Base-by-base conservation (phyloP, 1,140 invertebrate species). In the Cecropterus lyciades region DNA sequence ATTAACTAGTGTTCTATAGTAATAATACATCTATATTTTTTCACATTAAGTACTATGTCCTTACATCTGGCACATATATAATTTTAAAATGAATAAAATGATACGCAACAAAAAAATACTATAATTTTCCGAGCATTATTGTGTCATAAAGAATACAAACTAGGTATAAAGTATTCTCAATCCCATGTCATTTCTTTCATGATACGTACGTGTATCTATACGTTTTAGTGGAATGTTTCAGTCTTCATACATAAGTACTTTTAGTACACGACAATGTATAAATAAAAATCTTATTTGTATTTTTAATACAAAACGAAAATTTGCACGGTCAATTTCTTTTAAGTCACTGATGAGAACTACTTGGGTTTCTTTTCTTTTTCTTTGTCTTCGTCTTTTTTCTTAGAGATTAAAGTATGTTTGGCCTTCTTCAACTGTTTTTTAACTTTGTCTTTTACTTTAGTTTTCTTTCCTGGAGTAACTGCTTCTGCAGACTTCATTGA, bases 341-440 rank as follows among this genome's bases (percentile, higher is more conserved):
- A 30, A 57, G 55, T 57, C 20, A 48, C 17, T 51, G 11, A 3
- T 69, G 16, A 24, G 40, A 65, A 16, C 79, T 69, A 85, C 74
- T 89, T 89, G 0, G 82, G 60, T 77, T 83, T 89, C 62, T 84
- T 89, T 40, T 87, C 86, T 73, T 86, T 87, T 27, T 88, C 85
- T 80, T 90, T 89, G 13, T 83, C 85, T 16, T 89, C 87, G 40
- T 90, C 87, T 60, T 90, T 92, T 75, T 87, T 92, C 77, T 92
- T 92, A 4, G 84, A 64, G 27, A 88, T 88, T 24, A 90, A 70
- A 1, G 85, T 81, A 45, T 92, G 83, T 70, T 92, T 90, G 0
- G 87, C 89, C 69, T 87, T 92, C 69, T 92, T 92, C 0, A 92
- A 70, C 73, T 92, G 87, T 66, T 89, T 92, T 67, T 92, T 92